Evolutionary conservation across 1,140 invertebrate genomes (phyloP).

Genomic region (Cotesia chilonis): DNA sequence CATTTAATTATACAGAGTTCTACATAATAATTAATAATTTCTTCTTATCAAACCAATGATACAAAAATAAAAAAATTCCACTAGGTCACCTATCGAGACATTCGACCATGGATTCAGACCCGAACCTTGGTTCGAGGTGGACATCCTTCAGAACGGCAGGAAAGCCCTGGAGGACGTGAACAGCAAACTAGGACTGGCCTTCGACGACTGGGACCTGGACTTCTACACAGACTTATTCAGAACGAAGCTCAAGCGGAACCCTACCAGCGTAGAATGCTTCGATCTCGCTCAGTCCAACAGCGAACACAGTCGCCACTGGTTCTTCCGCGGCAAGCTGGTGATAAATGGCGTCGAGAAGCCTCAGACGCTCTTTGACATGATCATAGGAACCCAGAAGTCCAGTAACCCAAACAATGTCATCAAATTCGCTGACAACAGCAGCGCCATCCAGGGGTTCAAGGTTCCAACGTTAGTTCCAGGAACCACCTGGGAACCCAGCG

Average conservation of each 20-base stretch:
- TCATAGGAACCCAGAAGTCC: conserved; percentile 86
- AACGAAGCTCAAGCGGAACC: conserved; percentile 86
- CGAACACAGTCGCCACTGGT: conserved; percentile 93
- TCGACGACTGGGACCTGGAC: conserved; percentile 87
- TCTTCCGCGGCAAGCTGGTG: conserved; percentile 90
- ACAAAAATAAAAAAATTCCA: too few relatives aligned
- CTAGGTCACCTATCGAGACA: conserved; percentile 71
- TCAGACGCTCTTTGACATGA: conserved; percentile 90
- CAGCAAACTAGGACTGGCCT: conserved; percentile 82
- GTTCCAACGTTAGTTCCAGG: conserved; percentile 73
- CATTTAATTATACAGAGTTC: too few relatives aligned
- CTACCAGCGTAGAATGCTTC: conserved; percentile 97
- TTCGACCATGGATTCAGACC: conserved; percentile 77
- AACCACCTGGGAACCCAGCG: conserved; percentile 70
- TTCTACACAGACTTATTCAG: conserved; percentile 86
- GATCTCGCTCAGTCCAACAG: conserved; percentile 99
- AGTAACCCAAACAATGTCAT: conserved; percentile 96
- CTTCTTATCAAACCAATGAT: too few relatives aligned
- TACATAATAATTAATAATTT: too few relatives aligned
- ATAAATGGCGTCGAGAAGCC: conserved; percentile 82
- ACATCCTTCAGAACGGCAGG: conserved; percentile 80
- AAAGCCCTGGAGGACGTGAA: conserved; percentile 86
- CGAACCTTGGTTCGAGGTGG: conserved; percentile 83
- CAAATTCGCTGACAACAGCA: conserved; percentile 97
- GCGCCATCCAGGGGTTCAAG: conserved; percentile 88